A percentile compares a stretch with the other conserved stretches of the same genome.
Evolutionary conservation across 2,888 invertebrate species (phyloP).

Genomic region (Venusia cambrica): DNA sequence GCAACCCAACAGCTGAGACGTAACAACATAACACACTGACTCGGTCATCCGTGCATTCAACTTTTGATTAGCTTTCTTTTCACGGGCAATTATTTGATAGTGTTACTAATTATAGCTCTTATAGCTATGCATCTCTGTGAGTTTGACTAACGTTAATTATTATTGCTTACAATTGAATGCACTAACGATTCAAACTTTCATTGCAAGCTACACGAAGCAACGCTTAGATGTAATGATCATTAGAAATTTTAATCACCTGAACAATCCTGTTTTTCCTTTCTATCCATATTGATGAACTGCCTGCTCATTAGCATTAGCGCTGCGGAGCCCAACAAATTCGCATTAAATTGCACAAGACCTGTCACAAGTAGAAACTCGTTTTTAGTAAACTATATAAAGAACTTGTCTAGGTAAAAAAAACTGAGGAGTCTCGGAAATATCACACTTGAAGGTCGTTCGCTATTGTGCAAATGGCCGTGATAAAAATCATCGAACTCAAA

Average conservation of each 20-base stretch:
- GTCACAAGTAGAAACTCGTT: not conserved
- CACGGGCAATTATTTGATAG: constrained; percentile 60
- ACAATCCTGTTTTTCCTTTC: constrained; percentile 30
- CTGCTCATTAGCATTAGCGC: constrained; percentile 22
- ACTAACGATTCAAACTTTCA: constrained; percentile 4
- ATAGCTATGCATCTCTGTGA: constrained; percentile 10
- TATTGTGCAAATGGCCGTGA: constrained; percentile 36
- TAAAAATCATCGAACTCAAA: constrained; percentile 31
- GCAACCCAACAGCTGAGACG: constrained; percentile 78
- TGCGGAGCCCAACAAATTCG: constrained; percentile 15
- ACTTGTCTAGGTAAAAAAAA: not conserved
- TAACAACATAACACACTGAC: constrained; percentile 81
- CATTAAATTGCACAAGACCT: constrained; percentile 18
- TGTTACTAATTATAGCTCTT: constrained; percentile 35
- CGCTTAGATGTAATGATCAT: constrained; percentile 6
- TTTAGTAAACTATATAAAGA: constrained; percentile 1
- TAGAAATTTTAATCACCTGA: constrained; percentile 22
- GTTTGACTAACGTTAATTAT: constrained; percentile 8
- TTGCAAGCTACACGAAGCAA: constrained; percentile 11
- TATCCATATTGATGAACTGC: constrained; percentile 26
- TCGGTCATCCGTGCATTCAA: constrained; percentile 81
- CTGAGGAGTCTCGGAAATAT: constrained; percentile 5
- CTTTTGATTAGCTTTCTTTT: constrained; percentile 80
- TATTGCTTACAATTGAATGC: constrained; percentile 5
- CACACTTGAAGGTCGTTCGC: constrained; percentile 28